Evolutionary conservation across 2,797 vertebrate species (phyloP).

Genomic region (Fistularia commersonii): DNA sequence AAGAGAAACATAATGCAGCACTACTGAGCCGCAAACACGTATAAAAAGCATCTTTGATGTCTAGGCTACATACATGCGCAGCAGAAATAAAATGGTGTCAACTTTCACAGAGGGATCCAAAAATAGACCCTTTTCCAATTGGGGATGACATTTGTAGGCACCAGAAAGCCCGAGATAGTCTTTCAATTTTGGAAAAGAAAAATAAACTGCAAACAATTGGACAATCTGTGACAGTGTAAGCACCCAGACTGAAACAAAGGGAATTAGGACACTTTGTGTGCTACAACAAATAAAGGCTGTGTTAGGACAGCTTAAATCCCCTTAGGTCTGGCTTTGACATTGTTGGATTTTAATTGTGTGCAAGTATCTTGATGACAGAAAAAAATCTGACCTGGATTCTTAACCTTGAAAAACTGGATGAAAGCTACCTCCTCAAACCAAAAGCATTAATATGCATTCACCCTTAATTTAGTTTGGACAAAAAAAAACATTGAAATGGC

Average conservation of each 20-base stretch:
- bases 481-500: no score
- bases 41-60: constrained; percentile 29
- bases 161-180: constrained; percentile 72
- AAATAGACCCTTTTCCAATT: constrained; percentile 72
- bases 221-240: constrained; percentile 50
- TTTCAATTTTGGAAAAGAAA: constrained; percentile 61
- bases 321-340: constrained; percentile 8
- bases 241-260: constrained; percentile 50
- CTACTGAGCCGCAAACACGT: constrained; percentile 33
- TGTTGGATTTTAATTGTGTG: constrained; percentile 35
- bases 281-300: constrained; percentile 40
- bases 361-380: constrained; percentile 17
- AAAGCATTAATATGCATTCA: constrained; percentile 6
- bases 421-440: constrained; percentile 6
- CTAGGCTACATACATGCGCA: constrained; percentile 34
- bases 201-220: constrained; percentile 64
- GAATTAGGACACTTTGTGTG: constrained; percentile 46
- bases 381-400: constrained; percentile 23
- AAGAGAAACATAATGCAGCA: constrained; percentile 3
- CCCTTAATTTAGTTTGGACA: no score
- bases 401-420: constrained; percentile 38
- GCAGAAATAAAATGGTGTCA: constrained; percentile 71
- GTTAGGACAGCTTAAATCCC: constrained; percentile 23
- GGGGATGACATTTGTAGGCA: constrained; percentile 70
- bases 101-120: constrained; percentile 71